Evolutionary conservation across 1,140 invertebrate species (phyloP).

Genomic region (Hylaeus volcanicus): DNA sequence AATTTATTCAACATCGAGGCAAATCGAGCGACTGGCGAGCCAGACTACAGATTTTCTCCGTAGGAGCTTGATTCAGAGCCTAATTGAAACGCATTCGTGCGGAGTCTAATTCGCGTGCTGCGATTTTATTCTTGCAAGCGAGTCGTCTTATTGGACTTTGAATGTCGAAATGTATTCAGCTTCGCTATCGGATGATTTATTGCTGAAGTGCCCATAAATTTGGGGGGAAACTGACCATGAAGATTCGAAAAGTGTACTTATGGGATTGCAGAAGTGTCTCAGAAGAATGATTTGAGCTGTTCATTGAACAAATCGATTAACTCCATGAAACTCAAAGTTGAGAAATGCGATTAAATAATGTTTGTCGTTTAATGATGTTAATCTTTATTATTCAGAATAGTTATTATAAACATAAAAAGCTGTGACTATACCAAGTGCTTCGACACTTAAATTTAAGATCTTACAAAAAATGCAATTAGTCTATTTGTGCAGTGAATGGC

Average conservation of each 20-base stretch:
- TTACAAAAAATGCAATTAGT: too few relatives aligned
- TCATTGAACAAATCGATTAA: too few relatives aligned
- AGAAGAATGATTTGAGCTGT: too few relatives aligned
- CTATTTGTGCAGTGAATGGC: too few relatives aligned
- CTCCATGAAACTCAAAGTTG: too few relatives aligned
- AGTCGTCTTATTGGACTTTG: not conserved
- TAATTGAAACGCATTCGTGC: conserved; percentile 36
- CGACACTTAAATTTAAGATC: too few relatives aligned
- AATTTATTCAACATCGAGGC: conserved; percentile 9
- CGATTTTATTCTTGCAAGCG: not conserved
- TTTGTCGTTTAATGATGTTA: too few relatives aligned
- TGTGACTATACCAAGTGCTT: too few relatives aligned
- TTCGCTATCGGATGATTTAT: not conserved
- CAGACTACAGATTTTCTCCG: conserved; percentile 37
- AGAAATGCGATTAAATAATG: too few relatives aligned
- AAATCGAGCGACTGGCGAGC: conserved; percentile 24
- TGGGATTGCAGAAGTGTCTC: too few relatives aligned
- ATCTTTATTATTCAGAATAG: too few relatives aligned
- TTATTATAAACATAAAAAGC: too few relatives aligned
- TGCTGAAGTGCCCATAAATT: not conserved
- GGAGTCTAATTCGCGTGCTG: not conserved
- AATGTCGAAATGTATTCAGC: not conserved
- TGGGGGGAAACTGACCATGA: not conserved
- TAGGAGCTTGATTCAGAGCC: conserved; percentile 10
- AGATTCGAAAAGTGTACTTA: not conserved